Conservation (phyloP, 2,797 vertebrate species). For the Carapus acus region DNA sequence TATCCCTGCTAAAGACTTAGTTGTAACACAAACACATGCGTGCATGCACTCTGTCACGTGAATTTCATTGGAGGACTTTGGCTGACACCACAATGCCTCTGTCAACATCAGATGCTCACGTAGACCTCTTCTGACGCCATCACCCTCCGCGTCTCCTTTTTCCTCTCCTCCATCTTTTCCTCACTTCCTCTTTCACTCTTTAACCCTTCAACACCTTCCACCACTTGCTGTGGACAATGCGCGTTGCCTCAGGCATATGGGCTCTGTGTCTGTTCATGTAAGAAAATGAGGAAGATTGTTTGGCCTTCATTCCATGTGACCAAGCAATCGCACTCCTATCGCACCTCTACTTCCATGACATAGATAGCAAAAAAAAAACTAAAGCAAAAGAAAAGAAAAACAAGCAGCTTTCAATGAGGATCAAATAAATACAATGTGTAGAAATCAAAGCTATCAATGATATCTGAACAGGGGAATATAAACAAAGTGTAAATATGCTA, state of each 20-base stretch:
- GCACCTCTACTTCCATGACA: no score
- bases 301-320: no score
- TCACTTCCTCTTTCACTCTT: conserved; percentile 25
- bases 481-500: conserved; percentile 13
- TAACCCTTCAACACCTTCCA: conserved; percentile 28
- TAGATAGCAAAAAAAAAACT: no score
- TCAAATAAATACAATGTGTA: conserved; percentile 25
- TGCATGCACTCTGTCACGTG: conserved; percentile 9
- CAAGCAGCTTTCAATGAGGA: conserved; percentile 28
- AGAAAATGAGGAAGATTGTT: conserved; percentile 10
- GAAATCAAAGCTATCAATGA: conserved; percentile 14
- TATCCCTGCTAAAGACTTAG: conserved; percentile 7
- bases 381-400: conserved; percentile 25
- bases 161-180: conserved; percentile 29
- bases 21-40: conserved; percentile 14
- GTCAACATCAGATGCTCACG: conserved; percentile 66
- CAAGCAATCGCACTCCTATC: no score
- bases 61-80: conserved; percentile 58
- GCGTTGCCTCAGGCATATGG: conserved; percentile 24
- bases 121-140: conserved; percentile 58
- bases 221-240: conserved; percentile 4
- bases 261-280: conserved; percentile 35
- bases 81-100: conserved; percentile 67
- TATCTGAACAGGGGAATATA: conserved; percentile 10
- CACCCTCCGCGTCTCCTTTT: conserved; percentile 26